Percentiles rank a stretch among this genome's conserved stretches.
These are phyloP conservation scores for Halictus ligatus DNA, from an alignment of 2,888 invertebrate genomes.

Conservation along the genomic window DNA sequence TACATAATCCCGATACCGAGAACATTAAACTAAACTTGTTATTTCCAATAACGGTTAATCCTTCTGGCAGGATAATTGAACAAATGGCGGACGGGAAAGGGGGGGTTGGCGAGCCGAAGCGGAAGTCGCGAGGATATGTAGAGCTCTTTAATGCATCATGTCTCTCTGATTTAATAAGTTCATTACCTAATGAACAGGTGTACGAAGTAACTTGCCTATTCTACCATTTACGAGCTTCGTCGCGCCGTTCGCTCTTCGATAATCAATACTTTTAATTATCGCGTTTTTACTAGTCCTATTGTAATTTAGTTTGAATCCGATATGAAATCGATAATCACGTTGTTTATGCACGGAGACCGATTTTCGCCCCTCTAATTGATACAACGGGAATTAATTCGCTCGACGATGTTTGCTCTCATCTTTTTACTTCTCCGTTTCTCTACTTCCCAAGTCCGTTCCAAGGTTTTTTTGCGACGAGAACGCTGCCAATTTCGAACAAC, in stretches of 20 bases:
- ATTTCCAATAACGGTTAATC: constrained; percentile 77
- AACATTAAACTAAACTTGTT: constrained; percentile 53
- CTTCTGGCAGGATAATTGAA: constrained; percentile 76
- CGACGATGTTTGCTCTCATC: constrained; percentile 42
- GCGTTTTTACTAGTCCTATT: constrained; percentile 77
- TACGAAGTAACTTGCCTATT: constrained; percentile 65
- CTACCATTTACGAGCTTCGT: constrained; percentile 30
- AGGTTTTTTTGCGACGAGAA: neutral
- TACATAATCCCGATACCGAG: constrained; percentile 30
- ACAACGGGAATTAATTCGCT: constrained; percentile 42
- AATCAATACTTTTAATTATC: constrained; percentile 83
- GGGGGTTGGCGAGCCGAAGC: constrained; percentile 19
- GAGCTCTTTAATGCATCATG: constrained; percentile 62
- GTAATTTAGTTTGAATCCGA: constrained; percentile 76
- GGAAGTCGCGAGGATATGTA: constrained; percentile 63
- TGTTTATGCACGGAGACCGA: constrained; percentile 56
- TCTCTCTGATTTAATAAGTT: constrained; percentile 82
- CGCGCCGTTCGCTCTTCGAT: constrained; percentile 71
- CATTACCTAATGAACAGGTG: constrained; percentile 83
- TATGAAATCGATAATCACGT: constrained; percentile 69
- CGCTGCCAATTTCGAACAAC: neutral
- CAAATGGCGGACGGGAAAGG: constrained; percentile 62
- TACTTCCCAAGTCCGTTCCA: constrained; percentile 4
- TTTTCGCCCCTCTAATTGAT: constrained; percentile 60
- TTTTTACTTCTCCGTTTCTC: constrained; percentile 29